These are phyloP conservation scores for Megathymus violae DNA, from an alignment of 1,140 invertebrate species.

Conservation along the genomic window DNA sequence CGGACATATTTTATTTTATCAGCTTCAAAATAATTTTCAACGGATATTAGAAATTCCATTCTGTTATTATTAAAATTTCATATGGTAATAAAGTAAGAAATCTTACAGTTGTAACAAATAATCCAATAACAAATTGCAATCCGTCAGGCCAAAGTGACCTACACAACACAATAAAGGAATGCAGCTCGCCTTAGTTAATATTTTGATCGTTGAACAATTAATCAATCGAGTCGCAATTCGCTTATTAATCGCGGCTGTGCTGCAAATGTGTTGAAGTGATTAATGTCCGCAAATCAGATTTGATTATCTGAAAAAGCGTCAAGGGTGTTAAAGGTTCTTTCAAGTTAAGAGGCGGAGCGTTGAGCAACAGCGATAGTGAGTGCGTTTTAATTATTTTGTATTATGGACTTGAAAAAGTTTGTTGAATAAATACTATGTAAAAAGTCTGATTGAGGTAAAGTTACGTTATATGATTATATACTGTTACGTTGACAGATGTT, in stretches of 20 bases:
- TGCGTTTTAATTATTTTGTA: not conserved
- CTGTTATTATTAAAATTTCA: too few relatives aligned
- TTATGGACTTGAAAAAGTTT: too few relatives aligned
- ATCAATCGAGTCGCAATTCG: conserved; percentile 51
- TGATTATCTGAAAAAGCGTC: conserved; percentile 55
- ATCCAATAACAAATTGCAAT: conserved; percentile 27
- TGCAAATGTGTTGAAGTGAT: conserved; percentile 73
- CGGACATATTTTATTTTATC: too few relatives aligned
- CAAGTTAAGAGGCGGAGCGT: not conserved
- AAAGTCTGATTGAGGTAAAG: too few relatives aligned
- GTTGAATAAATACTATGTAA: too few relatives aligned
- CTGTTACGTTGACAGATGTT: too few relatives aligned
- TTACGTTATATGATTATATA: too few relatives aligned
- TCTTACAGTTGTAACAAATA: conserved; percentile 15
- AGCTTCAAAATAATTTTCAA: too few relatives aligned
- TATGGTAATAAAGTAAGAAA: not conserved
- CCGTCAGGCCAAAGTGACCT: conserved; percentile 29
- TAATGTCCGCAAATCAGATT: conserved; percentile 66
- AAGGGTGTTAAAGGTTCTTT: not conserved
- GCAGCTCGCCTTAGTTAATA: conserved; percentile 41
- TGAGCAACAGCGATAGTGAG: not conserved
- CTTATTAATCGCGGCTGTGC: conserved; percentile 54
- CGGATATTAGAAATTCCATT: too few relatives aligned
- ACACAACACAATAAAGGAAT: conserved; percentile 40
- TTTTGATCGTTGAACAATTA: conserved; percentile 60